Conservation (phyloP, 1,140 invertebrate genomes). For the Bradynema listronoti region DNA sequence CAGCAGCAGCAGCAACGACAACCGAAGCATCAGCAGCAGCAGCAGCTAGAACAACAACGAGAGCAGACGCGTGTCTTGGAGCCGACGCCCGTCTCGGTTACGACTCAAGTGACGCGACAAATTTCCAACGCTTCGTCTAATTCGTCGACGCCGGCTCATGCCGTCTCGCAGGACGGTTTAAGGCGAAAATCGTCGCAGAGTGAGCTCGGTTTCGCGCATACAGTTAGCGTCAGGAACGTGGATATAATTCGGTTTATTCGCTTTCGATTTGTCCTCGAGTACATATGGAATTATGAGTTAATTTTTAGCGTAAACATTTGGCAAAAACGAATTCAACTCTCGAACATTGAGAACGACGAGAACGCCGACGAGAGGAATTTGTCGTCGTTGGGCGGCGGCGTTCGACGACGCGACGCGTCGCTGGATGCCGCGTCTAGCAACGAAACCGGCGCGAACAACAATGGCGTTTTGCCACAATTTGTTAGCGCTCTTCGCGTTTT, state of each 20-base stretch:
- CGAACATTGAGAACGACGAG: conserved; percentile 55
- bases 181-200: no score
- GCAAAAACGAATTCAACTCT: conserved; percentile 51
- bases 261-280: no score
- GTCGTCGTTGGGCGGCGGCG: conserved; percentile 19
- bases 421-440: conserved; percentile 13
- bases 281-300: no score
- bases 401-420: conserved; percentile 15
- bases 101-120: neutral
- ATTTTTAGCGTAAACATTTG: conserved; percentile 48
- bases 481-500: conserved; percentile 67
- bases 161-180: no score
- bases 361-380: conserved; percentile 59
- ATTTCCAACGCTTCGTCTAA: no score
- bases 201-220: no score
- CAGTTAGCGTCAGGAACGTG: neutral
- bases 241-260: neutral
- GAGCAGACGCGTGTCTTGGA: neutral
- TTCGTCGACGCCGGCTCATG: no score
- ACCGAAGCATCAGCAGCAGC: neutral
- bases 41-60: neutral
- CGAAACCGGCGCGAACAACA: neutral
- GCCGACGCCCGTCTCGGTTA: neutral
- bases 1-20: no score
- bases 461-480: neutral